Evolutionary conservation across 2,797 vertebrate species (phyloP), one percentile per base, ranked within the genome.

Genomic region (Pyrocephalus nanus): DNA sequence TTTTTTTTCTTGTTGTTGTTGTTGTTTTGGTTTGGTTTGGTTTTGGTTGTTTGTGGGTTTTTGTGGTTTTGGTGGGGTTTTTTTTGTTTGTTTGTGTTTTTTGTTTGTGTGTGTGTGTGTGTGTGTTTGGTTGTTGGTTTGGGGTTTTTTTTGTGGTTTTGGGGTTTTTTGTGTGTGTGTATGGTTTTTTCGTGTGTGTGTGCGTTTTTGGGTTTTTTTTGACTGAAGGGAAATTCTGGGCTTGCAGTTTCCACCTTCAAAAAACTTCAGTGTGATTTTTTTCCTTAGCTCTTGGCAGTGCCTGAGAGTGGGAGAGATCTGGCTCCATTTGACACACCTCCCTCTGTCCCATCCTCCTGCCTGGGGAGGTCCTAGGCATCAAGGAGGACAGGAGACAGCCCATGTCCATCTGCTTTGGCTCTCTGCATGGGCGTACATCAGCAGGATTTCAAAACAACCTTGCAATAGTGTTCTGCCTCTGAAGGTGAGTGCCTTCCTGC

Each of bases 371-470:
- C 11, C 15, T 57, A 80, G 34, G 32, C 19, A 25, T 38, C 6
- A 12, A 71, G 40, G 9, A 86, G 26, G 16, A 58, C 29, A 62
- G 58, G 27, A 58, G 55, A 23, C 42, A 86, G 23, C 11, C 3
- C 8, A 0, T 15, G n/a, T 66, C 34, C 11, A 2, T 26, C 70
- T 76, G 12, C 34, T 4, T 1, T n/a, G 38, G 13, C 19, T 83
- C 12, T 5, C 48, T 71, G 14, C 4, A 0, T 25, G 17, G 50
- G 8, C 47, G 6, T 29, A 29, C 12, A 5, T 9, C 3, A 1
- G 7, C 57, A 72, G 50, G 36, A 40, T 75, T 81, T 72, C 65
- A 57, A 77, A 80, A 30, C 3, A 9, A 23, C 42, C 30, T 29
- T n/a, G 47, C 57, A 42, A 12, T 5, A 6, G 1, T 20, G 3